Evolutionary conservation across 35 echinoderm and acorn worm species (phyloP).

Genomic region (Apostichopus japonicus): DNA sequence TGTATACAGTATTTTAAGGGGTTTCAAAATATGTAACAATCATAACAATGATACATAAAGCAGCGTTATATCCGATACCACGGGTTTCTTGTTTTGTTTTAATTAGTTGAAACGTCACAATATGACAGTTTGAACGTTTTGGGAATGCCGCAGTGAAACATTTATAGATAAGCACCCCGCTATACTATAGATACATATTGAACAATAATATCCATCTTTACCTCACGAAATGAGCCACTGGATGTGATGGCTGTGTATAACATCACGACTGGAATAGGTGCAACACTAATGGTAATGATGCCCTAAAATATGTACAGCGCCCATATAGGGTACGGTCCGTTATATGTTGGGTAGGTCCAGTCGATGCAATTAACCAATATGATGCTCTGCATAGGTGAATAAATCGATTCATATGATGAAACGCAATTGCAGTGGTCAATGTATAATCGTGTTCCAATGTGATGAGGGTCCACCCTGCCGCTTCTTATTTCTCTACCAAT

Average conservation of each 20-base stretch:
- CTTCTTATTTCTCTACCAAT: too few species aligned
- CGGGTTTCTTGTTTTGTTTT: background rate
- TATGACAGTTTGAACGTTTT: background rate
- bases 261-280: background rate
- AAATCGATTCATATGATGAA: background rate
- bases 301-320: background rate
- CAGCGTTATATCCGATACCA: background rate
- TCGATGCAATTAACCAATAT: background rate
- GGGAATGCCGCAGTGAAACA: background rate
- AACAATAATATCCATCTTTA: background rate
- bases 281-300: background rate
- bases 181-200: background rate
- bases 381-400: background rate
- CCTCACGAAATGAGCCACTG: background rate
- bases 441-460: too few species aligned
- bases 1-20: background rate
- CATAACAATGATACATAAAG: background rate
- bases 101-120: background rate
- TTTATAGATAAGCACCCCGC: background rate
- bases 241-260: background rate
- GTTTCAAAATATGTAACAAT: background rate
- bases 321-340: background rate
- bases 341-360: slow-evolving; percentile 19
- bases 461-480: too few species aligned
- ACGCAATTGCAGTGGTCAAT: too few species aligned